Conservation (phyloP, 2,113 vertebrate genomes). For the Trochalopteron elliotii region DNA sequence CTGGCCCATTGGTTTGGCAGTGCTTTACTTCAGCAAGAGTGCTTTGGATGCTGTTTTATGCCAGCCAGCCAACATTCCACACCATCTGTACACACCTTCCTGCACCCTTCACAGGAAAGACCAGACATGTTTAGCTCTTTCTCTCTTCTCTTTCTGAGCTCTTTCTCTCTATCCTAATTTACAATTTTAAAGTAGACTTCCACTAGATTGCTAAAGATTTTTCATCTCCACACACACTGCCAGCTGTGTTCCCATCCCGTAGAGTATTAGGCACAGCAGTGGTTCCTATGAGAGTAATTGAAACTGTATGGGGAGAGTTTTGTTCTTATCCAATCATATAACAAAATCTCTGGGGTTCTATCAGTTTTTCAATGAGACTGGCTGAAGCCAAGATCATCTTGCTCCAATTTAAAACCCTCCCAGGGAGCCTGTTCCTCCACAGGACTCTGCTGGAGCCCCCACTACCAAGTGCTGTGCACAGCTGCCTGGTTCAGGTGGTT, state of each 20-base stretch:
- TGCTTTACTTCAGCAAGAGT: not conserved
- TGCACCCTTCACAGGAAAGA: not conserved
- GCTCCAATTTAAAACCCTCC: not conserved
- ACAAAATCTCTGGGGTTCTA: not conserved
- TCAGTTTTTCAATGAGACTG: not conserved
- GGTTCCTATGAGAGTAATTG: not conserved
- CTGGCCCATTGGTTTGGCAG: not conserved
- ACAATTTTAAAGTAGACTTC: not conserved
- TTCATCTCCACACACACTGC: not conserved
- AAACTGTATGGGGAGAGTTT: not conserved
- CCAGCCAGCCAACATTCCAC: not conserved
- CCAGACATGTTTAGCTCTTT: not conserved
- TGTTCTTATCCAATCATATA: not conserved
- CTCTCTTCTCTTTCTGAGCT: not conserved
- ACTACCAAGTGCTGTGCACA: not conserved
- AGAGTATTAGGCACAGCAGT: not conserved
- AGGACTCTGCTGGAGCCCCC: not conserved
- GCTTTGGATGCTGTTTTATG: not conserved
- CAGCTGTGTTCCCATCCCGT: not conserved
- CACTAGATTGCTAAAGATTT: not conserved
- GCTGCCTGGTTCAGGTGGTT: not conserved
- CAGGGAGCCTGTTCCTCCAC: not conserved
- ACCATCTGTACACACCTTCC: not conserved
- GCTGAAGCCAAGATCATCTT: not conserved
- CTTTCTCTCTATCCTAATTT: not conserved